These are phyloP conservation scores for Lamellibrachia satsuma DNA, from an alignment of 2,888 invertebrate genomes.

Conservation along the genomic window DNA sequence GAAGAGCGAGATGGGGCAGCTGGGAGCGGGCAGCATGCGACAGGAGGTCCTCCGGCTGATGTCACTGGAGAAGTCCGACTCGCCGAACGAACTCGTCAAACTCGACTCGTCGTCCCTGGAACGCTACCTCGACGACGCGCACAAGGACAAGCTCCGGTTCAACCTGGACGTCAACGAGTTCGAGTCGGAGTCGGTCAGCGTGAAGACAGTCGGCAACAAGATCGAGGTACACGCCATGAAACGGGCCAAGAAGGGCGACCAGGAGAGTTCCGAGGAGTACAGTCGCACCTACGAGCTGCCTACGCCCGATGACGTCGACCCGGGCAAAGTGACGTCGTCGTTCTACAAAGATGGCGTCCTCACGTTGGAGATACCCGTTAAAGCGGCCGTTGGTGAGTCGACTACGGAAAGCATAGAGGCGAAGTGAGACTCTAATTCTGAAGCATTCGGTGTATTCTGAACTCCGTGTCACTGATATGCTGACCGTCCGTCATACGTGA, in stretches of 20 bases:
- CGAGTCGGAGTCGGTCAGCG: slow-evolving; percentile 36
- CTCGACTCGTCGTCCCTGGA: slow-evolving; percentile 30
- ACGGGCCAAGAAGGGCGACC: slow-evolving; percentile 33
- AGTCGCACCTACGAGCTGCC: slow-evolving; percentile 42
- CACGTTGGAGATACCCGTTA: slow-evolving; percentile 39
- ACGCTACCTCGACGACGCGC: slow-evolving; percentile 29
- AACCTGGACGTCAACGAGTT: slow-evolving; percentile 41
- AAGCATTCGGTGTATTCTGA: background rate
- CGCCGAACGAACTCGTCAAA: slow-evolving; percentile 24
- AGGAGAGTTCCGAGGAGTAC: slow-evolving; percentile 39
- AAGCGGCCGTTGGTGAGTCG: background rate
- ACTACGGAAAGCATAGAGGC: background rate
- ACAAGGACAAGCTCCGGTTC: slow-evolving; percentile 32
- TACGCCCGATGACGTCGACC: slow-evolving; percentile 31
- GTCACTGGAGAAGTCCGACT: slow-evolving; percentile 13
- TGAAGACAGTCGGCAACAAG: slow-evolving; percentile 41
- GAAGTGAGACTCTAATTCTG: background rate
- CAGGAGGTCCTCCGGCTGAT: slow-evolving; percentile 29
- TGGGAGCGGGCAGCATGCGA: slow-evolving; percentile 20
- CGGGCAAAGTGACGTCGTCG: slow-evolving; percentile 39
- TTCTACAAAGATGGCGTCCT: slow-evolving; percentile 43
- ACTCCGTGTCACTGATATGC: background rate
- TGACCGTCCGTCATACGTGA: background rate
- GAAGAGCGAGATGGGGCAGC: slow-evolving; percentile 25
- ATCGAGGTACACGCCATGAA: slow-evolving; percentile 41